phyloP scores from a whole-genome alignment of 2,113 vertebrate genomes.

The Catharus fuscescens region DNA sequence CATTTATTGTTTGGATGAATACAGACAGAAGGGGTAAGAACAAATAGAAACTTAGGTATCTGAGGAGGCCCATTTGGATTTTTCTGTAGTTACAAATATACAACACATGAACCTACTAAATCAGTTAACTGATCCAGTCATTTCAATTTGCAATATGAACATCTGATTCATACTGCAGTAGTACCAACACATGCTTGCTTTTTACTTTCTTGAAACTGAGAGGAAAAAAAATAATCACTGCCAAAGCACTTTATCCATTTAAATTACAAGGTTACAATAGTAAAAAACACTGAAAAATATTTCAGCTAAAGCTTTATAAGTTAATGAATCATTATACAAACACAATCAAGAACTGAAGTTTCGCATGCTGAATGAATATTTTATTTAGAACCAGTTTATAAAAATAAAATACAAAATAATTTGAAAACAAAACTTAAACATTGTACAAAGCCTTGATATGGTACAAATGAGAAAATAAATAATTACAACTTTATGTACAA shows the following conservation, averaged over 20 bases:
- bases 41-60: background rate
- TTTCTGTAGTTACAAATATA: background rate
- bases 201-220: background rate
- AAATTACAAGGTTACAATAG: background rate
- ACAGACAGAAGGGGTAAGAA: background rate
- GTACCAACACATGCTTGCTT: background rate
- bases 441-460: constrained; percentile 99
- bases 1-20: background rate
- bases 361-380: constrained; percentile 97
- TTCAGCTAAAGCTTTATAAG: background rate
- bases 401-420: constrained; percentile 99
- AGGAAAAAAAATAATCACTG: background rate
- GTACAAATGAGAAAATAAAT: constrained; percentile 98
- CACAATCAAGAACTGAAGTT: constrained; percentile 68
- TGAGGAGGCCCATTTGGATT: background rate
- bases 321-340: constrained; percentile 42
- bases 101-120: background rate
- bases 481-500: constrained; percentile 98
- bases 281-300: background rate
- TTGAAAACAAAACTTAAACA: constrained; percentile 93
- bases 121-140: background rate
- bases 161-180: background rate
- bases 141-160: background rate
- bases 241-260: background rate
- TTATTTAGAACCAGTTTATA: constrained; percentile 99